phyloP scores from a whole-genome alignment of 23 tunicate species.

The Styela plicata region DNA sequence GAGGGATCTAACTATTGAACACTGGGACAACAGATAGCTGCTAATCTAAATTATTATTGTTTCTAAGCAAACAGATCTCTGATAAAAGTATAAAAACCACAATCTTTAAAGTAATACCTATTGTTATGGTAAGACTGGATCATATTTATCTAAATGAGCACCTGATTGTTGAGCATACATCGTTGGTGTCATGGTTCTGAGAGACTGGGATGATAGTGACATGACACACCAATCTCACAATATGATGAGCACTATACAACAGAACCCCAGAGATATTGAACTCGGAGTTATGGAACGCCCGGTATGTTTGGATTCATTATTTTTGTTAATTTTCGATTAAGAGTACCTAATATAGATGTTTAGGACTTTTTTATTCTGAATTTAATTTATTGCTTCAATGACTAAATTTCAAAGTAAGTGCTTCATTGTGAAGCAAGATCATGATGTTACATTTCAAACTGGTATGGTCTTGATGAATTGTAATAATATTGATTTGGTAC shows the following conservation, averaged over 20 bases:
- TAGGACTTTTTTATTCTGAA: neutral
- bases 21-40: too few species aligned
- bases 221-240: conserved; percentile 6
- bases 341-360: neutral
- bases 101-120: too few species aligned
- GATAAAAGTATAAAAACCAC: too few species aligned
- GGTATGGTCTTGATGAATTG: too few species aligned
- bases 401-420: too few species aligned
- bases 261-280: conserved; percentile 11
- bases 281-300: conserved; percentile 4
- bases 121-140: neutral
- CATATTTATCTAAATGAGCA: neutral
- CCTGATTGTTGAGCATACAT: neutral
- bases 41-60: too few species aligned
- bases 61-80: too few species aligned
- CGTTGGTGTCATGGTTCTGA: conserved; percentile 15
- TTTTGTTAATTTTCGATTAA: neutral
- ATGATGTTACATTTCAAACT: too few species aligned
- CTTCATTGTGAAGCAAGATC: too few species aligned
- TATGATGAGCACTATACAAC: conserved; percentile 4
- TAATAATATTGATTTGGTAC: too few species aligned
- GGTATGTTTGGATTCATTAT: neutral
- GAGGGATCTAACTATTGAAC: too few species aligned
- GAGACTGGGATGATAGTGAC: neutral
- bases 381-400: too few species aligned